Conservation (phyloP, 2,888 invertebrate species). For the Rhogogaster chlorosoma region DNA sequence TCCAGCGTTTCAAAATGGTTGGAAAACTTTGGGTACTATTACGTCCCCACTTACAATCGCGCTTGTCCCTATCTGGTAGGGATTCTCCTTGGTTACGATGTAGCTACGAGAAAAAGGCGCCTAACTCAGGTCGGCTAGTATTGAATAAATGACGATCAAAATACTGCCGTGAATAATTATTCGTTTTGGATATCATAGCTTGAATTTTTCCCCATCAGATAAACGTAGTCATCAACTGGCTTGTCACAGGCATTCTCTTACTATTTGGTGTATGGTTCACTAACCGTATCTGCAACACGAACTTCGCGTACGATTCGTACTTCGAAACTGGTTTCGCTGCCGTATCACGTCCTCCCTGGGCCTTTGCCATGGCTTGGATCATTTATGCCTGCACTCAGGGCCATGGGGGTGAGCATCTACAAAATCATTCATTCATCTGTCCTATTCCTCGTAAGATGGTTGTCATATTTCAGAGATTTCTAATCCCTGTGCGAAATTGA, state of each 20-base stretch:
- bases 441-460: no score
- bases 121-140: background rate
- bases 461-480: no score
- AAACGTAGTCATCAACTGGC: constrained; percentile 15
- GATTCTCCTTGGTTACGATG: constrained; percentile 30
- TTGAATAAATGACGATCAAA: background rate
- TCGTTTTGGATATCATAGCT: background rate
- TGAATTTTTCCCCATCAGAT: background rate
- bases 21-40: background rate
- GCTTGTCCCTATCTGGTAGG: constrained; percentile 38
- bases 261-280: background rate
- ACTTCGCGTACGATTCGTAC: constrained; percentile 70
- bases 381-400: constrained; percentile 79
- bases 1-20: background rate
- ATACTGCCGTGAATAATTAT: background rate
- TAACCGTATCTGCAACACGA: background rate
- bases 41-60: background rate
- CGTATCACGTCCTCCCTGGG: constrained; percentile 78
- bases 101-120: background rate
- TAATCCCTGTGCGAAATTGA: no score
- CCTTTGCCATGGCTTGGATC: constrained; percentile 78
- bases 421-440: background rate
- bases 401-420: constrained; percentile 65
- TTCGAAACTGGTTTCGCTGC: constrained; percentile 76
- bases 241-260: background rate